phyloP scores from a whole-genome alignment of 2,113 vertebrate species.

The Notechis scutatus region DNA sequence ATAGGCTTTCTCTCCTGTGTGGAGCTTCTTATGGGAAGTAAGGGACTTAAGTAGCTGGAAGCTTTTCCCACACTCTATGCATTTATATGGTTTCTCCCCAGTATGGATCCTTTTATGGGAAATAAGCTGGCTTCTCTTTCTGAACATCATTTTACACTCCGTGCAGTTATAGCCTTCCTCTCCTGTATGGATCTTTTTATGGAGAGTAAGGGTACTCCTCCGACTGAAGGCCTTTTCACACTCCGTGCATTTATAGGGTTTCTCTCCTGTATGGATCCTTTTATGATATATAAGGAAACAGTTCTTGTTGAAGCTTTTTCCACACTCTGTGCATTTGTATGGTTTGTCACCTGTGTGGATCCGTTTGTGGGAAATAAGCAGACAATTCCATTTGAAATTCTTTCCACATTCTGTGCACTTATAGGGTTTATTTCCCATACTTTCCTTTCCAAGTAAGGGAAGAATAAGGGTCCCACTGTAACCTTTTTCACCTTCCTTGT shows the following conservation, averaged over 20 bases:
- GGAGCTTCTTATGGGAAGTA: background rate
- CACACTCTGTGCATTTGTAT: background rate
- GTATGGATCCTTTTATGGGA: background rate
- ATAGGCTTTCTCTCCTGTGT: background rate
- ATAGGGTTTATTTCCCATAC: background rate
- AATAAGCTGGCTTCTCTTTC: background rate
- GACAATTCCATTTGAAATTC: background rate
- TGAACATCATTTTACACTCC: background rate
- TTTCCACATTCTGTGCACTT: background rate
- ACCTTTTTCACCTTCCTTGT: background rate
- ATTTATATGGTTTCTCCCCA: background rate
- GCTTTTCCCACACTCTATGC: background rate
- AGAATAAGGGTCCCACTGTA: background rate
- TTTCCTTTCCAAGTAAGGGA: background rate
- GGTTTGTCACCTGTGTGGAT: background rate
- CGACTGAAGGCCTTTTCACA: background rate
- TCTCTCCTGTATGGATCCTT: background rate
- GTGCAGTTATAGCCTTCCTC: background rate
- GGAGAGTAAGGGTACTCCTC: background rate
- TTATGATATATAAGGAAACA: background rate
- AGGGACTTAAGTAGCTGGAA: background rate
- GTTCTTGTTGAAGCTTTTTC: background rate
- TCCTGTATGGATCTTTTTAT: background rate
- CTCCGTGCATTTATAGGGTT: background rate
- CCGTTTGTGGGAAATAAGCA: background rate